Evolutionary conservation across 2,797 vertebrate species (phyloP).

Genomic region (Xyrichtys novacula): DNA sequence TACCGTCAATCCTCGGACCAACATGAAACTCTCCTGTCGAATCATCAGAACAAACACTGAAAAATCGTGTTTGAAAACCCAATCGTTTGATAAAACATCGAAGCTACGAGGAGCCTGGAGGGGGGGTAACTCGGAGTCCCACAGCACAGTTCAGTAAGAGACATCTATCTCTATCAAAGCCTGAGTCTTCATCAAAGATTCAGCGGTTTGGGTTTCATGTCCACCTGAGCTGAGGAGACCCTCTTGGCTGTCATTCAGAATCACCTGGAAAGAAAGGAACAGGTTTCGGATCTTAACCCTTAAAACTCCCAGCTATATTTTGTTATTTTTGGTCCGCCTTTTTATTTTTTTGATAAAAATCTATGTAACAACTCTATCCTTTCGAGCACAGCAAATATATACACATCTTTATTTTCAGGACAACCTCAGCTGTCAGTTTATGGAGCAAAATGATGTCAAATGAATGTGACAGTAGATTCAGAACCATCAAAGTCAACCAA

Average conservation of each 20-base stretch:
- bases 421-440: too few species aligned
- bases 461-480: too few species aligned
- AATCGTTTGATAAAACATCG: neutral
- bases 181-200: neutral
- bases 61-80: neutral
- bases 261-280: neutral
- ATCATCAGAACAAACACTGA: neutral
- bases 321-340: too few species aligned
- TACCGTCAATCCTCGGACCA: neutral
- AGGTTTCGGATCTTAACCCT: too few species aligned
- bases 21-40: neutral
- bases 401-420: too few species aligned
- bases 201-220: neutral
- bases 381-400: too few species aligned
- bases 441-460: too few species aligned
- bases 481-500: too few species aligned
- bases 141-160: neutral
- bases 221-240: neutral
- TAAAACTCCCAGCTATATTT: too few species aligned
- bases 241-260: neutral
- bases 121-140: neutral
- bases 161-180: neutral
- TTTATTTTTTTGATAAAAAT: too few species aligned
- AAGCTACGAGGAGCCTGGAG: neutral
- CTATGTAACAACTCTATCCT: too few species aligned